Evolutionary conservation across 2,888 invertebrate species (phyloP), one percentile per base, ranked within the genome.

Genomic region (Polietes domitor): DNA sequence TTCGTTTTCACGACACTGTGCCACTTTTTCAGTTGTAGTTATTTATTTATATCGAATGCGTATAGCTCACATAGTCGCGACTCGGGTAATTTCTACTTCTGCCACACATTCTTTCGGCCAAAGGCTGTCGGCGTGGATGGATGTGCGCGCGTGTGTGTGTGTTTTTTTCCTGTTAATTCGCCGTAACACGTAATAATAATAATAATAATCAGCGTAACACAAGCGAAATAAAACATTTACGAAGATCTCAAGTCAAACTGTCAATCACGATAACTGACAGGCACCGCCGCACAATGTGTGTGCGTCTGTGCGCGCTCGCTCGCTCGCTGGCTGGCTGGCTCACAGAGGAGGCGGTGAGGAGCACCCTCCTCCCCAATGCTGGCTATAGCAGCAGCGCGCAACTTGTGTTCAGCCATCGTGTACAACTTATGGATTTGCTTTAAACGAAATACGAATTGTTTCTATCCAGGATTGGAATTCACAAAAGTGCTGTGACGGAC

Each of bases 251-350:
- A 90, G 90, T 90, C 91, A 90, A 90, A 89, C 87, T 91, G 91
- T 90, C 91, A 91, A 90, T 91, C 91, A 91, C 90, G 88, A 84
- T 86, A 89, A 88, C 89, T 90, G 91, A 90, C 91, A 91, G 90
- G 88, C 87, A 85, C 83, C 87, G 84, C 84, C 88, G 87, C 87
- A 88, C 88, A 88, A 88, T 88, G 88, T 89, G 88, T 58, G 50
- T 24, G 58, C 26, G 26, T 17, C 58, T n/a, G 47, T n/a, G 72
- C 61, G 77, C 58, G 73, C 58, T 32, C 37, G 70, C 68, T 55
- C 26, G 61, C 50, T 61, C 19, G 37, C 58, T 53, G 72, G 43
- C n/a, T n/a, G n/a, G n/a, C n/a, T n/a, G n/a, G n/a, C n/a, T n/a
- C n/a, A n/a, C n/a, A 70, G n/a, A 63, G 73, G 50, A 75, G 37